Percentiles rank a stretch among this genome's conserved stretches.
These are phyloP conservation scores for Lasiurus cinereus DNA, from an alignment of 2,113 vertebrate genomes.

Conservation along the genomic window DNA sequence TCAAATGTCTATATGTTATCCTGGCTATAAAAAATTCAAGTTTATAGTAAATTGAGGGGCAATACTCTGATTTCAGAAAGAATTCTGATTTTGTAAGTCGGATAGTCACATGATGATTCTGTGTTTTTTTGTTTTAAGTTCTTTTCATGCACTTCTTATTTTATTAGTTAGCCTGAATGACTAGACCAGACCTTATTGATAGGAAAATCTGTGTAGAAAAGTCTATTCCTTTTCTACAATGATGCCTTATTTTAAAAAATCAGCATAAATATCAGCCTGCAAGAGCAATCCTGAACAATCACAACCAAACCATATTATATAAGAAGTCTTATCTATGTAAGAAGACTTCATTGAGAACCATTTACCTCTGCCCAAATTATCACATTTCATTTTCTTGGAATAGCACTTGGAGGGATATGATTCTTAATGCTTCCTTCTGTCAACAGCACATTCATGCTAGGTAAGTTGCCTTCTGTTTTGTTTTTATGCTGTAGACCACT, in stretches of 20 bases:
- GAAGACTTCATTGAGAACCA: not conserved
- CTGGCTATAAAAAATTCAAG: slow-evolving; percentile 55
- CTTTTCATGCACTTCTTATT: slow-evolving; percentile 59
- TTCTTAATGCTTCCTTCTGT: slow-evolving; percentile 34
- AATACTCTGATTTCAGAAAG: slow-evolving; percentile 57
- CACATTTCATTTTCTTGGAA: not conserved
- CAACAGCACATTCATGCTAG: slow-evolving; percentile 2
- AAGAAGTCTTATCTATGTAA: not conserved
- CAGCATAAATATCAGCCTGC: slow-evolving; percentile 42
- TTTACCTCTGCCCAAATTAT: not conserved
- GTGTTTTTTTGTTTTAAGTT: slow-evolving; percentile 46
- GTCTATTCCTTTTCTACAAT: slow-evolving; percentile 48
- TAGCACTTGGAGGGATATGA: not conserved
- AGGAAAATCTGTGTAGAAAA: slow-evolving; percentile 27
- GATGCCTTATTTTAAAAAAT: slow-evolving; percentile 49
- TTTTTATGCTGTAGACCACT: slow-evolving; percentile 53
- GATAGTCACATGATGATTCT: slow-evolving; percentile 36
- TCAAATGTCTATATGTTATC: slow-evolving; percentile 14
- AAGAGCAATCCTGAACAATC: not conserved
- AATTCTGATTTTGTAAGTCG: slow-evolving; percentile 71
- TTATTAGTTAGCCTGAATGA: slow-evolving; percentile 56
- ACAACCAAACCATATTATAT: not conserved
- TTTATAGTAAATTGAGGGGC: not conserved
- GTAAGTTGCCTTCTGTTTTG: slow-evolving; percentile 12
- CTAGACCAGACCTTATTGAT: slow-evolving; percentile 32